phyloP scores from a whole-genome alignment of 2,797 vertebrate genomes.

The Thunnus albacares region DNA sequence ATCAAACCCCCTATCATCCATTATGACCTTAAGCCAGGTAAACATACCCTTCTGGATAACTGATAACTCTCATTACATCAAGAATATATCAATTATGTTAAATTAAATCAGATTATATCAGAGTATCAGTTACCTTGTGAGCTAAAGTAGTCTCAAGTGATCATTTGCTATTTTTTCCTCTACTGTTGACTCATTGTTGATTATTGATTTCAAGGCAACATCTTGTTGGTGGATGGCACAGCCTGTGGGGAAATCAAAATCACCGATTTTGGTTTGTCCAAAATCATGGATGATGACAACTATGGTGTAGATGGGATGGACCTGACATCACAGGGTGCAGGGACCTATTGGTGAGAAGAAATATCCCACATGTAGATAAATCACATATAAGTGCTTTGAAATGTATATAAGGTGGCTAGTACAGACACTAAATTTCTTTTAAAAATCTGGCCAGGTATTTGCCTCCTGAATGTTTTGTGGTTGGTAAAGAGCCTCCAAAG shows the following conservation, averaged over 20 bases:
- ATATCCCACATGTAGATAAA: too few species aligned
- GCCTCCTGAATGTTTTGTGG: constrained; percentile 99
- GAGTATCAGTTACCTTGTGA: neutral
- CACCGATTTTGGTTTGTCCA: constrained; percentile 98
- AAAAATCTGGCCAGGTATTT: constrained; percentile 89
- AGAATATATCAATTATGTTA: neutral
- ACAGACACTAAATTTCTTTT: neutral
- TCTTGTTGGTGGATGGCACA: constrained; percentile 97
- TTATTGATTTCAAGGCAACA: constrained; percentile 89
- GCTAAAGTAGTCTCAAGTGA: neutral
- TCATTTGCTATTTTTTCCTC: neutral
- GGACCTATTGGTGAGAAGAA: constrained; percentile 95
- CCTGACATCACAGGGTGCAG: constrained; percentile 98
- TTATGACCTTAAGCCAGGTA: constrained; percentile 99
- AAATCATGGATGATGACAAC: constrained; percentile 99
- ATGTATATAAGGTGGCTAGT: neutral
- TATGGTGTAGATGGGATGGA: constrained; percentile 99
- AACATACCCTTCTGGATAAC: neutral
- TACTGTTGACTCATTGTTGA: neutral
- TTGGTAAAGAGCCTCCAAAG: constrained; percentile 99
- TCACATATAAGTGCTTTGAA: neutral
- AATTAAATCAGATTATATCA: neutral
- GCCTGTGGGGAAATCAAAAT: constrained; percentile 99
- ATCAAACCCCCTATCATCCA: constrained; percentile 99
- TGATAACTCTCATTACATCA: neutral